A percentile compares a stretch with the other conserved stretches of the same genome.
These are phyloP conservation scores for Petrocephalus zakoni DNA, from an alignment of 2,113 vertebrate genomes.

Conservation along the genomic window DNA sequence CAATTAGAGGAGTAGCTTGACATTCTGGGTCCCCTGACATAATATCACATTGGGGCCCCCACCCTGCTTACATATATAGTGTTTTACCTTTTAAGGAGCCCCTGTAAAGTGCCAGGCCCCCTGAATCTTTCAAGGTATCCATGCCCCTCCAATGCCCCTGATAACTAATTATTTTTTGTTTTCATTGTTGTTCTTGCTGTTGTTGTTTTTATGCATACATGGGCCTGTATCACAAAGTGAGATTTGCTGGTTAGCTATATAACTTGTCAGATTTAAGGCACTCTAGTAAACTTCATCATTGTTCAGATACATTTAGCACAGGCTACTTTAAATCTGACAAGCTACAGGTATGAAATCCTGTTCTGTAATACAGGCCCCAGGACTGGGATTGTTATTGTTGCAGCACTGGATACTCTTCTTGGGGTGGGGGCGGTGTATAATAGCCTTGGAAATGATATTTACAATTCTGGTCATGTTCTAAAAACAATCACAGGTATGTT, in stretches of 20 bases:
- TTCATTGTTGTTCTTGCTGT: too few relatives aligned
- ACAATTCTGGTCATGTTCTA: not conserved
- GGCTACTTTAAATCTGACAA: not conserved
- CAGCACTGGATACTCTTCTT: not conserved
- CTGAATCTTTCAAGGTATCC: too few relatives aligned
- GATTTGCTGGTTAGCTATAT: not conserved
- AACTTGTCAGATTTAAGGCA: not conserved
- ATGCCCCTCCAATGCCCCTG: too few relatives aligned
- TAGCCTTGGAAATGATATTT: not conserved
- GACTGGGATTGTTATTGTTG: not conserved
- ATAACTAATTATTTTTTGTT: not conserved
- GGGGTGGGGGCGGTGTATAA: not conserved
- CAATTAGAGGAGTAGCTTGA: not conserved
- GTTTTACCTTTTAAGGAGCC: not conserved
- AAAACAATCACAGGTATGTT: not conserved
- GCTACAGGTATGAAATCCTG: not conserved
- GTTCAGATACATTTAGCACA: not conserved
- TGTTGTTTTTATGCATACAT: not conserved
- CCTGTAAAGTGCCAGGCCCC: not conserved
- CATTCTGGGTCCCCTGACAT: not conserved
- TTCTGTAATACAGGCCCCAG: not conserved
- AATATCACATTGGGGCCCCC: not conserved
- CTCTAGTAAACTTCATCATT: not conserved
- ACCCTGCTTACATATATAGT: not conserved
- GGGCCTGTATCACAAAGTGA: not conserved